phyloP scores from a whole-genome alignment of 2,113 vertebrate genomes.

The Lasiurus borealis region DNA sequence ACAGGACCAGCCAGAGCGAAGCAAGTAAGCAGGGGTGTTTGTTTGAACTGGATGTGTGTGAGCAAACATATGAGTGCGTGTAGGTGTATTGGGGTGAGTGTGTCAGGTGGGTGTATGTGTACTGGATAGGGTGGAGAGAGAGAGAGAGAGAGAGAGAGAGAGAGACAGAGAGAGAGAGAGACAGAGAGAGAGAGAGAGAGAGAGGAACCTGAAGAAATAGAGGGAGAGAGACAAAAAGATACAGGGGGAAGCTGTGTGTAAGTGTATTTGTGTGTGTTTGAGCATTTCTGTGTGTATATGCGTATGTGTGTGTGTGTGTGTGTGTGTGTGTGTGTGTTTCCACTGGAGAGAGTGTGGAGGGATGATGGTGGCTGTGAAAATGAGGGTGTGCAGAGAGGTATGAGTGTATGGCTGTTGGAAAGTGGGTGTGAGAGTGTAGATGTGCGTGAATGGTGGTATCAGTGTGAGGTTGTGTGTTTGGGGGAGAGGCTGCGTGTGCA shows the following conservation, averaged over 20 bases:
- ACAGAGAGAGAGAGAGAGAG: no score
- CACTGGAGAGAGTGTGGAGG: neutral
- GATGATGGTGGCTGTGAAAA: neutral
- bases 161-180: no score
- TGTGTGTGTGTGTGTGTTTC: no score
- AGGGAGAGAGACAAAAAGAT: no score
- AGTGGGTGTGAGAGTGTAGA: neutral
- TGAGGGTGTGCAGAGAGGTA: no score
- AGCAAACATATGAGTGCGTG: neutral
- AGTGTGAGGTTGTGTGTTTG: accelerated
- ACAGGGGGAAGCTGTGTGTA: no score
- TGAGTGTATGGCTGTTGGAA: neutral
- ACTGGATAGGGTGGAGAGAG: no score
- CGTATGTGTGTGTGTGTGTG: neutral
- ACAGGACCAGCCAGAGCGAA: no score
- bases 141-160: no score
- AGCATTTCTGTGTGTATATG: neutral
- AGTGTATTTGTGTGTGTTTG: neutral
- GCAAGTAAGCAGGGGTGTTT: no score
- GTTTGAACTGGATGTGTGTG: neutral
- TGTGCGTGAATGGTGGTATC: neutral
- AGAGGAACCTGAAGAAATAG: no score
- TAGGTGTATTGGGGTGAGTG: neutral
- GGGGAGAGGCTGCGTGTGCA: neutral
- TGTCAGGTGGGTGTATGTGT: no score